These are phyloP conservation scores for Sylvia atricapilla DNA, from an alignment of 2,113 vertebrate species.

Conservation along the genomic window DNA sequence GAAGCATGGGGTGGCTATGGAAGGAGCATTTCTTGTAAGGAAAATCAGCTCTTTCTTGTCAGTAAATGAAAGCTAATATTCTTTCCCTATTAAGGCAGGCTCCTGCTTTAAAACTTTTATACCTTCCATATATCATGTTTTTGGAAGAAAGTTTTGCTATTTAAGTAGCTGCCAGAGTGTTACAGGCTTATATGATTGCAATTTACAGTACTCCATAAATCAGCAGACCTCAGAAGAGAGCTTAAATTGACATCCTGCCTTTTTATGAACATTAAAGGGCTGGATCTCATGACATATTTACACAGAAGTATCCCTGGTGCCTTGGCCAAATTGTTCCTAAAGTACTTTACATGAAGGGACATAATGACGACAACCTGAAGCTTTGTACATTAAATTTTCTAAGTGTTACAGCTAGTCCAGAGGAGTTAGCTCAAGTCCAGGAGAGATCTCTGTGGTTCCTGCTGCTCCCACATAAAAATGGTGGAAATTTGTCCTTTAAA, in stretches of 20 bases:
- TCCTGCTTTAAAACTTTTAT: slow-evolving; percentile 65
- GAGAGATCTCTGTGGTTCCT: not conserved
- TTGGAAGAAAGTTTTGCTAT: slow-evolving; percentile 69
- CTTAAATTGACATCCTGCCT: slow-evolving; percentile 67
- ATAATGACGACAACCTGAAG: not conserved
- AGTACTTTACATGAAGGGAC: not conserved
- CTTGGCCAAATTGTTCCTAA: slow-evolving; percentile 5
- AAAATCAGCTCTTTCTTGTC: slow-evolving; percentile 49
- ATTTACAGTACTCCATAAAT: slow-evolving; percentile 73
- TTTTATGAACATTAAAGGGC: slow-evolving; percentile 61
- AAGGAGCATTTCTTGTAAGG: slow-evolving; percentile 33
- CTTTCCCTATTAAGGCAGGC: slow-evolving; percentile 47
- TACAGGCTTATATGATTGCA: slow-evolving; percentile 53
- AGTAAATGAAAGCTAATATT: slow-evolving; percentile 53
- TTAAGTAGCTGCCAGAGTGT: slow-evolving; percentile 68
- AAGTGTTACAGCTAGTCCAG: not conserved
- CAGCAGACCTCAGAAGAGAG: slow-evolving; percentile 48
- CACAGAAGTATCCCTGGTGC: slow-evolving; percentile 7
- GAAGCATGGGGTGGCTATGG: not conserved
- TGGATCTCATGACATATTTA: slow-evolving; percentile 52
- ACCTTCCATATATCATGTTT: slow-evolving; percentile 60
- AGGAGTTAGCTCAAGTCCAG: not conserved
- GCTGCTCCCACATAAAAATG: not conserved
- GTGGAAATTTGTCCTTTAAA: not conserved
- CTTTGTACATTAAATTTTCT: not conserved